Evolutionary conservation across 2,113 vertebrate species (phyloP), one percentile per base, ranked within the genome.

Genomic region (Colinus virginianus): DNA sequence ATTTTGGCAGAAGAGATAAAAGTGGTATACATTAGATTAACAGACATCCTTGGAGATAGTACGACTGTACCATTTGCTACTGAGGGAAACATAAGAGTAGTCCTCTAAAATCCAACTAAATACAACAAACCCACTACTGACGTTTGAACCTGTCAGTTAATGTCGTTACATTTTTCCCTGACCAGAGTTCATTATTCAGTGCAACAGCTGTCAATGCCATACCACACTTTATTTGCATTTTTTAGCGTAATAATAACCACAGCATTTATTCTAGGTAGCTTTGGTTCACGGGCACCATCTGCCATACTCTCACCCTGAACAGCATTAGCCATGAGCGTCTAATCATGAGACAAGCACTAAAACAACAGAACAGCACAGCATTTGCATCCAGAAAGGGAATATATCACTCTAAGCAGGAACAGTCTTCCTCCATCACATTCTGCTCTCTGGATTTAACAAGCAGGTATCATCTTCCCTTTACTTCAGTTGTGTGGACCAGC

Each of bases 21-120:
- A 92, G 42, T 0, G 0, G 14, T 17, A 62, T 0, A 0, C 53
- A 87, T 13, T 21, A 87, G n/a, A 69, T 21, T 10, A 40, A 48
- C n/a, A 88, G 48, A 75, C 3, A 34, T 3, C 6, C 36, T n/a
- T 42, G 21, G 74, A 68, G 61, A 70, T 32, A 53, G n/a, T 14
- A 49, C 23, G 45, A 30, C 7, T 2, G 1, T 1, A 2, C 19
- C n/a, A 18, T 42, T 72, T 53, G 63, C 63, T 63, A 86, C 36
- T 70, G 28, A 6, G 38, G 38, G 28, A 93, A 67, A 75, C 7
- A 0, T 2, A 69, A 79, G 16, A 38, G 49, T 4, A 68, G 38
- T 43, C 38, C n/a, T 86, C 22, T 43, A 43, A 86, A 91, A 81
- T 9, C n/a, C 53, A 81, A 56, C 12, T 4, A 11, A 78, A 38